Percentiles rank a stretch among this genome's conserved stretches.
phyloP scores from a whole-genome alignment of 2,888 invertebrate genomes.

The Drosophila atroscutellata region DNA sequence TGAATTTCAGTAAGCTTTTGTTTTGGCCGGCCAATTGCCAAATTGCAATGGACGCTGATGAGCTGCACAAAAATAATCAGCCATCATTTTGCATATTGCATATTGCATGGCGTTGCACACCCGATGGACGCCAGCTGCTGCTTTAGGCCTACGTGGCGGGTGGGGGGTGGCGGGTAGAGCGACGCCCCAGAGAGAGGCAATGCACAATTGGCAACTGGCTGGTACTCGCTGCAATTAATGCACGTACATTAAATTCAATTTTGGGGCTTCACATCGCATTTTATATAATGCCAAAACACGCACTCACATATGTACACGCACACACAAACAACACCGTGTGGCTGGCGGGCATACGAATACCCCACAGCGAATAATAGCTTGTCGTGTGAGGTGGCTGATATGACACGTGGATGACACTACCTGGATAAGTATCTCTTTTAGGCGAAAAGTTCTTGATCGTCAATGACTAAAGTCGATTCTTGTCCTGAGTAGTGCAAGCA shows the following conservation, averaged over 20 bases:
- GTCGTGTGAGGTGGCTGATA: neutral
- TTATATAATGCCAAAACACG: constrained; percentile 34
- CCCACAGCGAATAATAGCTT: neutral
- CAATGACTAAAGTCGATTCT: neutral
- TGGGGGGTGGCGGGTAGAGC: neutral
- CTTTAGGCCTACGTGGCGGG: neutral
- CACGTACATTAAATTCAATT: constrained; percentile 69
- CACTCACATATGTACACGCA: constrained; percentile 12
- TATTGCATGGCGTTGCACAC: constrained; percentile 7
- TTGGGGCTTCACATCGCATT: constrained; percentile 27
- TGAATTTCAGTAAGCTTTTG: constrained; percentile 17
- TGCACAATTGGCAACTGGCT: neutral
- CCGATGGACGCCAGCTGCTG: constrained; percentile 29
- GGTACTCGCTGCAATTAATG: constrained; percentile 54
- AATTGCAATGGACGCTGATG: constrained; percentile 55
- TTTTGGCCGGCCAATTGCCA: constrained; percentile 4
- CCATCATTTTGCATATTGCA: constrained; percentile 57
- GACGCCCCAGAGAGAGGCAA: constrained; percentile 1
- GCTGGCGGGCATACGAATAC: neutral
- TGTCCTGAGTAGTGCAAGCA: neutral
- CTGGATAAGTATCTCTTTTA: neutral
- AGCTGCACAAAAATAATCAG: constrained; percentile 61
- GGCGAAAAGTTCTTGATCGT: neutral
- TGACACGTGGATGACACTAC: neutral
- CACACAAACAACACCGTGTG: neutral